Percentiles rank a stretch among this genome's conserved stretches.
phyloP scores from a whole-genome alignment of 30 jellyfish, hydroid and myxozoan species.

The Aurelia sp. region DNA sequence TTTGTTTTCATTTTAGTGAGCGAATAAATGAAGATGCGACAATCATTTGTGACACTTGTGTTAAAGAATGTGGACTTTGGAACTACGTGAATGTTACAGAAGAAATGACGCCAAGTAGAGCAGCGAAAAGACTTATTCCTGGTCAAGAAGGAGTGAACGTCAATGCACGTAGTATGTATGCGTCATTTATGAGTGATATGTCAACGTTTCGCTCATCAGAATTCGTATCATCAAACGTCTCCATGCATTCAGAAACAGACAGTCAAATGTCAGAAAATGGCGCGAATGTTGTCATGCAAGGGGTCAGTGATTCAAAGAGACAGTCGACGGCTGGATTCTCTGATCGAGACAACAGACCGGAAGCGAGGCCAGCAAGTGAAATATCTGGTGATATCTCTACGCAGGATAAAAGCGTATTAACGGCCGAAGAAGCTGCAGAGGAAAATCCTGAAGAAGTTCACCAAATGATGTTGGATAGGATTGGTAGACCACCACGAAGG shows the following conservation, averaged over 20 bases:
- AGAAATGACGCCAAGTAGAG: slow-evolving; percentile 32
- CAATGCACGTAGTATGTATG: slow-evolving; percentile 62
- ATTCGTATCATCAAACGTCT: slow-evolving; percentile 81
- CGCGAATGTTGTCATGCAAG: background rate
- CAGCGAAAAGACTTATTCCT: slow-evolving; percentile 38
- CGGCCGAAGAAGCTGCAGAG: slow-evolving; percentile 20
- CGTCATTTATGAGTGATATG: slow-evolving; percentile 64
- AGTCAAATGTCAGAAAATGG: slow-evolving; percentile 83
- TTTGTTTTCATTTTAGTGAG: slow-evolving; percentile 55
- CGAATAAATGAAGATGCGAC: slow-evolving; percentile 85
- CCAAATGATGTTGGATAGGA: too few species aligned
- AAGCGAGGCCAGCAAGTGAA: slow-evolving; percentile 26
- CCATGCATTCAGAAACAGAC: slow-evolving; percentile 86
- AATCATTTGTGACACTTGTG: slow-evolving; percentile 83
- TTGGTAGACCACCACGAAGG: slow-evolving; percentile 10
- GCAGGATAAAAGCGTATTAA: slow-evolving; percentile 19
- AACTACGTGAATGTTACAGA: slow-evolving; percentile 70
- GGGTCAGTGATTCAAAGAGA: background rate
- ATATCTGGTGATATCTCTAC: slow-evolving; percentile 11
- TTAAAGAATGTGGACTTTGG: slow-evolving; percentile 95
- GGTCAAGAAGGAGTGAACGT: slow-evolving; percentile 29
- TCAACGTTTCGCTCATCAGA: slow-evolving; percentile 79
- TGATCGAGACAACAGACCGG: slow-evolving; percentile 16
- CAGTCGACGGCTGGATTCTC: background rate
- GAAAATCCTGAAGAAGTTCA: background rate